Percentiles rank a stretch among this genome's conserved stretches.
Conservation (phyloP, 1,140 invertebrate genomes). For the Radopholus similis region DNA sequence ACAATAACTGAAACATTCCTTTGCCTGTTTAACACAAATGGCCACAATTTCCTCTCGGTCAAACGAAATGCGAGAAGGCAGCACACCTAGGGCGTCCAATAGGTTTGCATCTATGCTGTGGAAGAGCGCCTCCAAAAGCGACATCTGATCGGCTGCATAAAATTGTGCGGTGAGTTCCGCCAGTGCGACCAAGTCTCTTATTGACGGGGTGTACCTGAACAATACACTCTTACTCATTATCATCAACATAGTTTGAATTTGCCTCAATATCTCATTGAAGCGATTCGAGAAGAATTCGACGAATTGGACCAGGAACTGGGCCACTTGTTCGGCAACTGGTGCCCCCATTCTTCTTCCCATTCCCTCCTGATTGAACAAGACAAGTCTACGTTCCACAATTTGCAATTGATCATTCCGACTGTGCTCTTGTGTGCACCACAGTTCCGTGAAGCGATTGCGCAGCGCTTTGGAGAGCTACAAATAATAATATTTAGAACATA, state of each 20-base stretch:
- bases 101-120: conserved; percentile 86
- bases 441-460: conserved; percentile 94
- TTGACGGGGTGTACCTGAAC: conserved; percentile 69
- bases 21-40: conserved; percentile 15
- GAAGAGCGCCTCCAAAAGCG: conserved; percentile 65
- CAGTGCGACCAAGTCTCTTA: conserved; percentile 88
- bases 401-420: conserved; percentile 73
- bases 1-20: too few species aligned
- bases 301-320: conserved; percentile 7
- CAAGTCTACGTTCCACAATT: conserved; percentile 63
- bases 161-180: conserved; percentile 77
- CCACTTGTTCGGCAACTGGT: neutral
- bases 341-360: too few species aligned
- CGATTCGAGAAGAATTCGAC: conserved; percentile 22
- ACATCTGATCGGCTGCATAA: conserved; percentile 5
- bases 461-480: conserved; percentile 83
- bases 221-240: conserved; percentile 18
- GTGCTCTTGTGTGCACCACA: conserved; percentile 83
- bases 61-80: conserved; percentile 35
- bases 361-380: neutral
- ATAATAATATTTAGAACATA: conserved; percentile 1
- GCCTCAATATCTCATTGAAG: conserved; percentile 18
- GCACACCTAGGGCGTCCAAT: conserved; percentile 76
- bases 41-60: conserved; percentile 5
- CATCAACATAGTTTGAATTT: neutral